Percentiles rank a stretch among this genome's conserved stretches.
These are phyloP conservation scores for Rhagium mordax DNA, from an alignment of 2,888 invertebrate species.

Conservation along the genomic window DNA sequence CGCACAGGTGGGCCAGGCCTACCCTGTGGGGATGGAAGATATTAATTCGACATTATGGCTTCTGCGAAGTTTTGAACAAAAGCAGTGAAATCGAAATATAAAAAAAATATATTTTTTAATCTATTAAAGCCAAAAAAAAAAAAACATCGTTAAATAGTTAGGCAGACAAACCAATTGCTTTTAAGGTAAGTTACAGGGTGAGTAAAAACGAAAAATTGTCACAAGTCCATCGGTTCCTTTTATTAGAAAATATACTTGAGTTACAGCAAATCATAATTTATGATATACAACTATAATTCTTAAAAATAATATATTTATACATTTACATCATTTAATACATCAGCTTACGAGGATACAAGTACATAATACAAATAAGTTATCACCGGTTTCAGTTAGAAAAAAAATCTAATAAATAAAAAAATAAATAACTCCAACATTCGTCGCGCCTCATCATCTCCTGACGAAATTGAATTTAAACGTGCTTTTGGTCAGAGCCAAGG, in stretches of 20 bases:
- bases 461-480: conserved; percentile 72
- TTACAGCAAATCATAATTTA: neutral
- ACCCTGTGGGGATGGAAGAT: too few relatives aligned
- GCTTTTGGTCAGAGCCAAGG: conserved; percentile 72
- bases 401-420: conserved; percentile 1
- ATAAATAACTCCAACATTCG: conserved; percentile 11
- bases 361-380: conserved; percentile 19
- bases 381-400: neutral
- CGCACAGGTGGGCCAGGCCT: too few relatives aligned
- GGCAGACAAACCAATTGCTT: too few relatives aligned
- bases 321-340: neutral
- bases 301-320: conserved; percentile 6
- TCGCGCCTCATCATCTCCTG: conserved; percentile 59
- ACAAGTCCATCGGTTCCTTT: conserved; percentile 19
- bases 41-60: too few relatives aligned
- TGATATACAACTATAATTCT: neutral
- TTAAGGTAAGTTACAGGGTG: too few relatives aligned
- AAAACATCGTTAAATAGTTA: too few relatives aligned
- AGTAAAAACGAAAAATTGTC: neutral
- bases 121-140: too few relatives aligned
- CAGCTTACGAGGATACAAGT: conserved; percentile 5
- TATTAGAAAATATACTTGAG: conserved; percentile 16
- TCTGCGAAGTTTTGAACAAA: too few relatives aligned
- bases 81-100: too few relatives aligned
- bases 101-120: too few relatives aligned